Conservation (phyloP, 2,113 vertebrate genomes). For the Vimba vimba region DNA sequence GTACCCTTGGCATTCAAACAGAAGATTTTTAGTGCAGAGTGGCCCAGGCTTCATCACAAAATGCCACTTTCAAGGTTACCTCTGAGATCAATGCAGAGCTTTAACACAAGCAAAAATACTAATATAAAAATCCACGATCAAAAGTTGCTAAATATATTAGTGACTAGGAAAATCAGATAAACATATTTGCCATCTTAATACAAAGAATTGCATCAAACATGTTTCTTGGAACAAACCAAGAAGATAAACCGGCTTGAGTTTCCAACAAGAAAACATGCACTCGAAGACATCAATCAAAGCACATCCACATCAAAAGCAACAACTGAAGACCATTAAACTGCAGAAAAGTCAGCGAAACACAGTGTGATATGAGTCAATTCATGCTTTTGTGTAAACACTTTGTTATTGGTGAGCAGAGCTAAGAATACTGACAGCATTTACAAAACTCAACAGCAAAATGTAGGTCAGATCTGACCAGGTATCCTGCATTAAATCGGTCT, state of each 20-base stretch:
- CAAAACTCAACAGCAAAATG: slow-evolving; percentile 11
- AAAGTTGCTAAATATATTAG: background rate
- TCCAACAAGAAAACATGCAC: background rate
- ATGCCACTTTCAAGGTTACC: slow-evolving; percentile 19
- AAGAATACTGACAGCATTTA: background rate
- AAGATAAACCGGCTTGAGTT: background rate
- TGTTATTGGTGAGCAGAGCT: background rate
- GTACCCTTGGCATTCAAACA: slow-evolving; percentile 9
- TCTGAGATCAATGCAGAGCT: background rate
- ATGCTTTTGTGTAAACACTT: background rate
- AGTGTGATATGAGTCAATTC: background rate
- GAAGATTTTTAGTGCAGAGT: slow-evolving; percentile 41
- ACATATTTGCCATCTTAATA: background rate
- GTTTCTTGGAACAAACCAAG: background rate
- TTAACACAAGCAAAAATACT: background rate
- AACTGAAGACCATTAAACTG: background rate
- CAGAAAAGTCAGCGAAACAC: background rate
- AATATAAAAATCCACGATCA: background rate
- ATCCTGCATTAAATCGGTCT: slow-evolving; percentile 3
- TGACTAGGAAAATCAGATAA: background rate
- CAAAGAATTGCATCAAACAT: slow-evolving; percentile 4
- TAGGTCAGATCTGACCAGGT: slow-evolving; percentile 23
- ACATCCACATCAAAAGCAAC: slow-evolving; percentile 8
- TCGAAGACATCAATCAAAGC: background rate
- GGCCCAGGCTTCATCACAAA: slow-evolving; percentile 22